Percentiles rank a stretch among this genome's conserved stretches.
phyloP scores from a whole-genome alignment of 2,113 vertebrate genomes.

The Pelecanus crispus region DNA sequence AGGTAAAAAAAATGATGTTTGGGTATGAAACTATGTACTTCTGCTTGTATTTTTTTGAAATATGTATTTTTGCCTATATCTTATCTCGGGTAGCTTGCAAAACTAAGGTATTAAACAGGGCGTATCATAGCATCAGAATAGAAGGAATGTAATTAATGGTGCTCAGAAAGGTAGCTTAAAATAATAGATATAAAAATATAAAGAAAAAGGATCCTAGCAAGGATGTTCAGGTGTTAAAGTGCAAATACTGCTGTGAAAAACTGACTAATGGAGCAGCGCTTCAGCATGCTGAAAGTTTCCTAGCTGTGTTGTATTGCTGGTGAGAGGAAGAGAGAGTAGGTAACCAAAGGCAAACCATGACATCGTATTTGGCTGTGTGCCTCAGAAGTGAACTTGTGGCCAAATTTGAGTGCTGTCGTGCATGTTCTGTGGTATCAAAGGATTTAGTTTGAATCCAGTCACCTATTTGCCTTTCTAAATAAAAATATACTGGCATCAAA shows the following conservation, averaged over 20 bases:
- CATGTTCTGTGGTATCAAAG: neutral
- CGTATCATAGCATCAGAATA: neutral
- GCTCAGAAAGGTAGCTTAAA: neutral
- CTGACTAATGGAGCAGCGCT: neutral
- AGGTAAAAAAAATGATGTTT: neutral
- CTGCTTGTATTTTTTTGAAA: neutral
- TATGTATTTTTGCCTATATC: neutral
- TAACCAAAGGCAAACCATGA: neutral
- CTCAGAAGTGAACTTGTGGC: neutral
- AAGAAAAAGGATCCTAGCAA: neutral
- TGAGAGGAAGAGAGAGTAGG: neutral
- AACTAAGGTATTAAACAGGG: neutral
- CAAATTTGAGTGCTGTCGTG: neutral
- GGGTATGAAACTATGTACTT: neutral
- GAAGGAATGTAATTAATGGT: neutral
- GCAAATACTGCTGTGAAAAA: neutral
- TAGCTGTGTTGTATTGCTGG: fast-evolving
- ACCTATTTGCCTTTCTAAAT: neutral
- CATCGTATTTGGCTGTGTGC: fast-evolving
- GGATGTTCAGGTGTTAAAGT: neutral
- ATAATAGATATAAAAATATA: neutral
- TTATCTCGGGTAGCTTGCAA: neutral
- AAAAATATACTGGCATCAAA: neutral
- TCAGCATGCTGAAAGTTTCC: neutral
- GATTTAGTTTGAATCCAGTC: neutral